phyloP scores from a whole-genome alignment of 2,113 vertebrate species.

The Proteles cristata region DNA sequence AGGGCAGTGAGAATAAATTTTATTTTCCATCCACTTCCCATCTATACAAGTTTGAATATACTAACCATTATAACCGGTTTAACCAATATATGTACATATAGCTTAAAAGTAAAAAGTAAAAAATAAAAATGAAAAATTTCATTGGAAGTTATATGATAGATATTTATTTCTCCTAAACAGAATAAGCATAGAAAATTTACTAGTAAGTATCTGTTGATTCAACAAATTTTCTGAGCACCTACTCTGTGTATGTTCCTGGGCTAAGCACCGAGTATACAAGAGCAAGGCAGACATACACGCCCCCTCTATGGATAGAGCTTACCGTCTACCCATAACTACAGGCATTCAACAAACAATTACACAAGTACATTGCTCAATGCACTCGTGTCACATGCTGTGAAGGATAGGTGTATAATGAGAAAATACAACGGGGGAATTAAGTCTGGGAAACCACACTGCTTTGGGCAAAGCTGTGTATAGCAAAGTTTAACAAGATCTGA shows the following conservation, averaged over 20 bases:
- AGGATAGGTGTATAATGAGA: neutral
- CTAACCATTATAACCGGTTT: neutral
- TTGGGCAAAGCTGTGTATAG: neutral
- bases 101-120: neutral
- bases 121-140: neutral
- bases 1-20: neutral
- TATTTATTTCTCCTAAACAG: neutral
- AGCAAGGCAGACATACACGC: neutral
- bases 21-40: neutral
- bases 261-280: neutral
- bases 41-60: neutral
- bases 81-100: neutral
- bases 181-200: conserved; percentile 14
- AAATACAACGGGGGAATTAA: neutral
- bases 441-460: neutral
- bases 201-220: neutral
- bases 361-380: conserved; percentile 1
- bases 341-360: conserved; percentile 27
- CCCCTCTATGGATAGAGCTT: neutral
- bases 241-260: neutral
- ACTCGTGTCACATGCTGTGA: neutral
- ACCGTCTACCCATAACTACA: neutral
- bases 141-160: neutral
- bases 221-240: neutral
- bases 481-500: neutral